Percentiles rank a stretch among this genome's conserved stretches.
Evolutionary conservation across 2,113 vertebrate genomes (phyloP).

Genomic region (Emydura subglobosa): DNA sequence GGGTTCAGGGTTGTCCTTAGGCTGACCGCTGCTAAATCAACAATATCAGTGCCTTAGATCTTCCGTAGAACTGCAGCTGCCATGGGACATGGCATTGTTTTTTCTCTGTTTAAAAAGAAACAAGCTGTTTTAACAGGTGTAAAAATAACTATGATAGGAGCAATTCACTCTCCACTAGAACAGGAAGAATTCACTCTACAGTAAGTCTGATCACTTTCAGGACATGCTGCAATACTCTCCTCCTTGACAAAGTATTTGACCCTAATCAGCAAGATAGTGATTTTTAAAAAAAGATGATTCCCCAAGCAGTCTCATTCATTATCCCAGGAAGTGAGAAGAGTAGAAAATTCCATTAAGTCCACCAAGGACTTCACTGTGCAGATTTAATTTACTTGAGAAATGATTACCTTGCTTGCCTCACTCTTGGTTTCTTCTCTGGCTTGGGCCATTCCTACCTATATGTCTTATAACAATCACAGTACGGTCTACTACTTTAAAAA

Average conservation of each 20-base stretch:
- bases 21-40: neutral
- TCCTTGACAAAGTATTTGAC: too few species aligned
- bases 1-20: too few species aligned
- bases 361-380: too few species aligned
- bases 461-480: neutral
- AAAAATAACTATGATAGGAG: too few species aligned
- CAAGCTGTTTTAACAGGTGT: neutral
- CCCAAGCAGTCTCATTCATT: neutral
- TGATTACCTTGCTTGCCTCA: neutral
- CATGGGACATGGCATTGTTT: neutral
- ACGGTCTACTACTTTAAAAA: neutral
- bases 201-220: too few species aligned
- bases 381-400: fast-evolving
- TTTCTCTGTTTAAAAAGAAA: too few species aligned
- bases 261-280: too few species aligned
- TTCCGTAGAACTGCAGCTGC: neutral
- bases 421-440: neutral
- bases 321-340: too few species aligned
- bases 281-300: neutral
- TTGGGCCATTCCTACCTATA: neutral
- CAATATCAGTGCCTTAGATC: neutral
- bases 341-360: fast-evolving
- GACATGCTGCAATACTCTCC: too few species aligned
- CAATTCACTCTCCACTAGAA: neutral
- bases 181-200: neutral